Base-by-base conservation (phyloP, 2,888 invertebrate genomes). In the Microctonus hyperodae region DNA sequence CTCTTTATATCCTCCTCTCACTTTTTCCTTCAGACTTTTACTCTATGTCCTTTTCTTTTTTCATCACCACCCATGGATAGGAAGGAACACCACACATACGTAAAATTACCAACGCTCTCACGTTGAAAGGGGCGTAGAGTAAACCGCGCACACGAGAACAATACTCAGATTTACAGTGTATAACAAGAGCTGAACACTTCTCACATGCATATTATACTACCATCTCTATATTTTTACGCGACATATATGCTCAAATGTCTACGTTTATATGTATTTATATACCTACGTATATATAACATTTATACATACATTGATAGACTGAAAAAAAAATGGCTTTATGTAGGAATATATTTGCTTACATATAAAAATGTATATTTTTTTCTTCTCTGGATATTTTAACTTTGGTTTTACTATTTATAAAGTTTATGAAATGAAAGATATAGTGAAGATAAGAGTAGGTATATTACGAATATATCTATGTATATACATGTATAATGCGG, bases 51-150 rank as follows among this genome's bases (percentile, higher is more conserved):
- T 44, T 44, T 23, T 58, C 64, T 53, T 58, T 51, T 44, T 57
- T 57, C 60, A 57, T 65, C 67, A 51, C 55, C 48, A 65, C 67
- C 60, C 63, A 50, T 56, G 60, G 61, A 44, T 44, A 44, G 16
- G 35, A 31, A 44, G 16, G 35, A 31, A 51, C 44, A 35, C 59
- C 60, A 48, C 64, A 58, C 64, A 25, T 68, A 58, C 63, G 25
- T 68, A 69, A 73, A 73, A 73, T 74, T 69, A 69, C 72, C 16
- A 72, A 73, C 72, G 72, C 74, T 74, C 73, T 72, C 66, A 68
- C 53, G 65, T 53, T 64, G 51, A 66, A 68, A 69, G 72, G 69
- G 72, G 72, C 71, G 71, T 71, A n/a, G n/a, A 69, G 55, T 73
- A 70, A 72, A 73, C 72, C 74, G 65, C 74, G 65, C 64, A 64